Evolutionary conservation across 1,140 invertebrate species (phyloP), one percentile per base, ranked within the genome.

Genomic region (Solenopsis invicta): DNA sequence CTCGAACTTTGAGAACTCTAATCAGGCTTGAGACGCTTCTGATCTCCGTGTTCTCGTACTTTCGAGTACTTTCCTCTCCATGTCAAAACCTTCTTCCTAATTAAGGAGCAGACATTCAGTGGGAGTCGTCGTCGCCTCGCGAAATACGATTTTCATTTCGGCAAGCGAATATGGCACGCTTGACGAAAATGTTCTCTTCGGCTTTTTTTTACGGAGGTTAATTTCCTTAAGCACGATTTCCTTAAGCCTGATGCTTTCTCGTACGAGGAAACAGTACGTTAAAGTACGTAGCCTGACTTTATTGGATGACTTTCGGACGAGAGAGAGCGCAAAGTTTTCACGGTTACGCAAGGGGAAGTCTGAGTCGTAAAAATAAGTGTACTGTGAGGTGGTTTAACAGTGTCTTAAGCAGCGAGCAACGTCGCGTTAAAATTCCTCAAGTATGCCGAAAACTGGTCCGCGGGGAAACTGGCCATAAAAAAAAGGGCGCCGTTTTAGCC

Each of bases 331-430:
- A 48, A 89, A 89, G 48, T 85, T 88, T 88, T 89, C 88, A 88
- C 50, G 81, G 74, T 59, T 89, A 52, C 50, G 48, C 24, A 12
- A 16, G 50, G 21, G 45, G 71, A 74, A 76, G 62, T 74, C 66
- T 24, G 34, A 52, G 50, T 88, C 87, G 81, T 88, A 88, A 88
- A 89, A 88, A 85, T 89, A 85, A 89, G 87, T 74, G 87, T 88
- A 88, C 87, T 37, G 81, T 61, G 72, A 89, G 87, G 59, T 72
- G 80, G 87, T 74, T 89, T 88, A 88, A 89, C 81, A 84, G 56
- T 88, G 87, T 78, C 66, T 89, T 88, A 88, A 89, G 74, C 88
- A 88, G 80, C 71, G 78, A 9, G 54, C 69, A 72, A 85, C 78
- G 64, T 50, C 52, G 62, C 80, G 87, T 72, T 85, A 84, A 78